Evolutionary conservation across 1,140 invertebrate species (phyloP), one percentile per base, ranked within the genome.

Genomic region (Hycleus phaleratus): DNA sequence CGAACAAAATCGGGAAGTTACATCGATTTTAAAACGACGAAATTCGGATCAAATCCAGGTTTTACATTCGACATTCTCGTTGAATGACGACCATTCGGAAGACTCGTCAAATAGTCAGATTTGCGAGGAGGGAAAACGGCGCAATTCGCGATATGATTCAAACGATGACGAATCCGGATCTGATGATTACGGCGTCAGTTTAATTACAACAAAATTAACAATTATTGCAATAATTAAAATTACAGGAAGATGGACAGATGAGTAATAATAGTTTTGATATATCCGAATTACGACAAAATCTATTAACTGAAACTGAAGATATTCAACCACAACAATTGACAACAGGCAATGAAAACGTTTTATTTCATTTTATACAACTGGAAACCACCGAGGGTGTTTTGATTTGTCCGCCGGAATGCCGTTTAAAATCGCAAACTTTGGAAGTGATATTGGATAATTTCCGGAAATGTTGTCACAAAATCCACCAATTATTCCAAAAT

Each of bases 261-360:
- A 79, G 81, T 38, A 80, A 78, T 38, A 79, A 78, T 39, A 78
- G 75, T 43, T 78, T 83, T 63, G 84, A 87, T 58, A 74, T 88
- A 64, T 81, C 82, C 1, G 86, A 87, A 62, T 81, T 88, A 55
- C 79, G 85, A 11, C 85, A 87, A 61, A 83, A 82, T 56, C 75
- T 89, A 54, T 74, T 88, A 58, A 82, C 82, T 60, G 85, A 88
- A 72, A 82, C 85, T 18, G 83, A 84, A 63, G 83, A 85, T 61
- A 79, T 84, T 44, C 68, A 80, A 49, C 82, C 84, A 0, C 77
- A 79, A 43, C 78, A 81, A 71, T 75, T 87, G 59, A 85, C 82
- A 40, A 74, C 79, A 2, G 85, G 83, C 7, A 75, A 80, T 42
- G 80, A 83, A 39, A 86, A 87, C 72, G 79, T 82, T 25, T 70